phyloP scores from a whole-genome alignment of 2,797 vertebrate genomes.

The Mus caroli region DNA sequence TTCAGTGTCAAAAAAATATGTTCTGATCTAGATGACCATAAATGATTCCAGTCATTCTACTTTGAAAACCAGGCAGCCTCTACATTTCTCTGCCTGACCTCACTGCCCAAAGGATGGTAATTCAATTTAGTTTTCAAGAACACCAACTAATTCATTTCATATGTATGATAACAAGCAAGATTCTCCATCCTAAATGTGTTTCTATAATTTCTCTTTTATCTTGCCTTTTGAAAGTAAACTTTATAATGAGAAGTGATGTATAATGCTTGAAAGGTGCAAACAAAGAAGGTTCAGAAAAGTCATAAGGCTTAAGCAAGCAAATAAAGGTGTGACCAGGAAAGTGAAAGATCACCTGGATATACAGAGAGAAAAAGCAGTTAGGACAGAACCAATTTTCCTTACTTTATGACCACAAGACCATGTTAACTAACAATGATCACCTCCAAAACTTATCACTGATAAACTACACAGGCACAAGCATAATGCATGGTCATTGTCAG shows the following conservation, averaged over 20 bases:
- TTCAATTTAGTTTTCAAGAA: constrained; percentile 60
- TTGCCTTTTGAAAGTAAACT: constrained; percentile 45
- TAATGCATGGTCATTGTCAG: not conserved
- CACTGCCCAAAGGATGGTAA: constrained; percentile 52
- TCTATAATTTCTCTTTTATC: constrained; percentile 56
- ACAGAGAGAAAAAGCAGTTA: constrained; percentile 3
- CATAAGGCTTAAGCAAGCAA: constrained; percentile 56
- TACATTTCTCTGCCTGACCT: constrained; percentile 55
- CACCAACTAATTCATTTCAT: constrained; percentile 37
- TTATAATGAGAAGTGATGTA: constrained; percentile 27
- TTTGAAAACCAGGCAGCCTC: not conserved
- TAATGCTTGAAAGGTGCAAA: constrained; percentile 12
- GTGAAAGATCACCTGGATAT: constrained; percentile 19
- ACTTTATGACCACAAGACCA: constrained; percentile 42
- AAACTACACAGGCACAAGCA: not conserved
- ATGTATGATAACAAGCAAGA: not conserved
- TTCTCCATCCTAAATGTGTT: constrained; percentile 54
- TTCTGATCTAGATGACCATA: constrained; percentile 51
- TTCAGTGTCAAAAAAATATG: constrained; percentile 51
- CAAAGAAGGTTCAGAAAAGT: not conserved
- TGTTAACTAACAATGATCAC: constrained; percentile 45
- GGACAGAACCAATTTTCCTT: constrained; percentile 46
- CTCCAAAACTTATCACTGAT: constrained; percentile 49
- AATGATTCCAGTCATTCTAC: constrained; percentile 56
- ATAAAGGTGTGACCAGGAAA: not conserved